Conservation (phyloP, 2,113 vertebrate species). For the Leucopternis melanops region DNA sequence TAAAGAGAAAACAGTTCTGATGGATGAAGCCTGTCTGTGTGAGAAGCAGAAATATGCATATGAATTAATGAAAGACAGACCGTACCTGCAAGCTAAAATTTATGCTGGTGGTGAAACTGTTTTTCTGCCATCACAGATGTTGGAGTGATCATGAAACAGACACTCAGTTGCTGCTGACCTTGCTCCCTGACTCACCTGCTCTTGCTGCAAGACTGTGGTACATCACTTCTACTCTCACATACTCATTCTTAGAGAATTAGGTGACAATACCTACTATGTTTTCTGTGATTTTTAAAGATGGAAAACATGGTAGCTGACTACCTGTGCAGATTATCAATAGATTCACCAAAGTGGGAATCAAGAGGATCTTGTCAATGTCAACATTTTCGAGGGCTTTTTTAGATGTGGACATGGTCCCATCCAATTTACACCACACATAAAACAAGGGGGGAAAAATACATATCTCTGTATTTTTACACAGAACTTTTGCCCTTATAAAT, state of each 20-base stretch:
- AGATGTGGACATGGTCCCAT: background rate
- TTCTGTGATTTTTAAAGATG: background rate
- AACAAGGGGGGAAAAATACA: background rate
- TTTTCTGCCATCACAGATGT: background rate
- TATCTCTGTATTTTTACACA: background rate
- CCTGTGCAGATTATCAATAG: background rate
- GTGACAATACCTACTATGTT: background rate
- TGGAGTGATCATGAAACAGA: background rate
- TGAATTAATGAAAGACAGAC: background rate
- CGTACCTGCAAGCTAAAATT: background rate
- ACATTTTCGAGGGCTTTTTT: background rate
- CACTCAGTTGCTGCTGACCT: background rate
- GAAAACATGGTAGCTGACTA: background rate
- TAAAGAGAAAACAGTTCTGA: background rate
- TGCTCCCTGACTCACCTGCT: accelerated
- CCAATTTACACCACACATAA: background rate
- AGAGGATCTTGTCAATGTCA: background rate
- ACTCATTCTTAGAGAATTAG: background rate
- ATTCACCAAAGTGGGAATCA: background rate
- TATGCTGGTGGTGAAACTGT: background rate
- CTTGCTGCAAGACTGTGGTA: background rate
- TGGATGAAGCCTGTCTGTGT: background rate
- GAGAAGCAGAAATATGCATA: background rate
- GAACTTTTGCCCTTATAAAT: background rate
- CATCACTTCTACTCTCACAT: background rate